Percentiles rank a stretch among this genome's conserved stretches.
Conservation (phyloP, 2,113 vertebrate genomes). For the Nanorana parkeri region DNA sequence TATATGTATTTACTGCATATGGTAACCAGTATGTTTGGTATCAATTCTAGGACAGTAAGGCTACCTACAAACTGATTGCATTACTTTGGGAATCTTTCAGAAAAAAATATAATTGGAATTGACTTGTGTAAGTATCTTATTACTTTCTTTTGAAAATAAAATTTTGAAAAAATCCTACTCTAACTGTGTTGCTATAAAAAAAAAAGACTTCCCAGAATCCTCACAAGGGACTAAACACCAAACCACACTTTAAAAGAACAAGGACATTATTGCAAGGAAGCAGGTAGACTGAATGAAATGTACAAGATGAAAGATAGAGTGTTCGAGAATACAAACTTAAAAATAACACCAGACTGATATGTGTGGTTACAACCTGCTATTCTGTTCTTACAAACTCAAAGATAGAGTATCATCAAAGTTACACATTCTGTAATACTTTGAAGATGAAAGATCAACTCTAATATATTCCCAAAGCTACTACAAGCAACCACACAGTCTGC, state of each 20-base stretch:
- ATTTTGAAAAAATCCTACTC: not conserved
- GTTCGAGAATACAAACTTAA: not conserved
- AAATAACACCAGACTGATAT: not conserved
- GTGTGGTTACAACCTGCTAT: conserved; percentile 11
- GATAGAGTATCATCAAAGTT: conserved; percentile 8
- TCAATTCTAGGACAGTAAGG: no score
- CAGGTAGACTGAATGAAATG: not conserved
- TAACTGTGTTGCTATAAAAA: not conserved
- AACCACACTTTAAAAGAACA: not conserved
- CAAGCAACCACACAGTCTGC: conserved; percentile 11
- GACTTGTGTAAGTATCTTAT: not conserved
- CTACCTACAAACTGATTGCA: no score
- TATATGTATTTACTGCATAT: no score
- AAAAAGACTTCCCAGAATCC: not conserved
- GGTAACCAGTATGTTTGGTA: no score
- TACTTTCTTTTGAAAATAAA: not conserved
- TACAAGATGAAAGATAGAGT: conserved; percentile 12
- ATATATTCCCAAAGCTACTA: conserved; percentile 15
- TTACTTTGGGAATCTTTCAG: no score
- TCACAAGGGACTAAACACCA: not conserved
- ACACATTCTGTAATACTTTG: conserved; percentile 6
- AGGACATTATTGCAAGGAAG: no score
- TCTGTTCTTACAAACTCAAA: not conserved
- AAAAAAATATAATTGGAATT: no score
- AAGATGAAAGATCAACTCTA: conserved; percentile 7